Conservation (phyloP, 2,888 invertebrate genomes). For the Hecatera dysodea region DNA sequence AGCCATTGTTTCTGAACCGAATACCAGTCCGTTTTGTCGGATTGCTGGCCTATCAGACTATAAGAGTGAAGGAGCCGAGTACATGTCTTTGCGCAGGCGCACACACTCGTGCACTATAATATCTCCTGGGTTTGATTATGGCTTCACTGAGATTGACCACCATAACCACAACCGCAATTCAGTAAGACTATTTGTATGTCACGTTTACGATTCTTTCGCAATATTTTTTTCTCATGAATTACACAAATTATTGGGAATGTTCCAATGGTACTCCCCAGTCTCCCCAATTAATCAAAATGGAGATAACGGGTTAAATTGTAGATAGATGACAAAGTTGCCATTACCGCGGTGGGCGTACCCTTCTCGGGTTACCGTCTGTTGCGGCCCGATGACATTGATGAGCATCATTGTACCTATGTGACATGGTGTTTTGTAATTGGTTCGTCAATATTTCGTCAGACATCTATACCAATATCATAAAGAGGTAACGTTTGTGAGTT, state of each 20-base stretch:
- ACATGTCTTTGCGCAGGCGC: too few relatives aligned
- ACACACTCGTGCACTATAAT: too few relatives aligned
- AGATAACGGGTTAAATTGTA: slow-evolving; percentile 33
- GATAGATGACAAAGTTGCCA: slow-evolving; percentile 42
- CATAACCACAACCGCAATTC: neutral
- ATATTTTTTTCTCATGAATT: neutral
- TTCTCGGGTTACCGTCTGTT: slow-evolving; percentile 60
- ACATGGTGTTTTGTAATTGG: slow-evolving; percentile 14
- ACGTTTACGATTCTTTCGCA: neutral
- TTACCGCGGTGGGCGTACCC: slow-evolving; percentile 55
- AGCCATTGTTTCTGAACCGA: too few relatives aligned
- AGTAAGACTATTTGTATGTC: neutral
- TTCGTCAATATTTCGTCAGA: neutral
- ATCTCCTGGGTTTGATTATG: too few relatives aligned
- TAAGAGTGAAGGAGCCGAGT: too few relatives aligned
- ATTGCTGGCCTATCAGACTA: too few relatives aligned
- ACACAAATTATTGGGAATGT: slow-evolving; percentile 4
- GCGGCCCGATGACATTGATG: slow-evolving; percentile 41
- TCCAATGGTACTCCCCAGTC: slow-evolving; percentile 38
- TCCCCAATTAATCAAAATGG: slow-evolving; percentile 39
- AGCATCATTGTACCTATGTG: slow-evolving; percentile 6
- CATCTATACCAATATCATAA: too few relatives aligned
- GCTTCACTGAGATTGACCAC: neutral
- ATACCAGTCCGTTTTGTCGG: too few relatives aligned
- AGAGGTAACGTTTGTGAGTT: too few relatives aligned